Evolutionary conservation across 2,888 invertebrate species (phyloP), one percentile per base, ranked within the genome.

Genomic region (Esperia sulphurella): DNA sequence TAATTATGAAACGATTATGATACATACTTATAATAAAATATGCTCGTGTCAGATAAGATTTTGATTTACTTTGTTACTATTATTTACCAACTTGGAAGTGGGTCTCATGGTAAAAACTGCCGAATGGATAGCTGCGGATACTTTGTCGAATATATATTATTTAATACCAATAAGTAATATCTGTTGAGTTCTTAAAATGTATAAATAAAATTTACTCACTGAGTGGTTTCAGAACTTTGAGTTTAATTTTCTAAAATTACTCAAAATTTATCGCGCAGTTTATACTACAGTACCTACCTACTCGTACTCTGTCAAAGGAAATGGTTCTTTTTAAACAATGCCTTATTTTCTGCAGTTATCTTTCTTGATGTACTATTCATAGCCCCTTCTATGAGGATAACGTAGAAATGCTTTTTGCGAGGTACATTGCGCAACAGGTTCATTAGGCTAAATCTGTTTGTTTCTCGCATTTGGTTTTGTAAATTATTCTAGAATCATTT

Each of bases 301-400:
- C n/a, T n/a, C n/a, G 1, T 8, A 6, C 8, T 1, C 8, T 10
- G 10, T 33, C 33, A 33, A 10, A 10, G 33, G 2, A 33, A 33
- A 33, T 2, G 7, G 33, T 5, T 21, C 3, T 33, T 33, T 33
- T 39, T 13, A 39, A 13, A 39, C 14, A n/a, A 39, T 39, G 13
- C 39, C 39, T 39, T 13, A 39, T 39, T 39, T 39, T 9, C 49
- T 48, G 14, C 58, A 48, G 57, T 62, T 61, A 63, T 61, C 57
- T 59, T 57, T 52, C 54, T 57, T 59, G 59, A 65, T 63, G 63
- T 63, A 56, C 61, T 60, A 65, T 65, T 63, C 65, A 63, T 55
- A 35, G 42, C 37, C 37, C 37, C 37, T 39, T 52, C 35, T 51
- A 45, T 49, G 51, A 41, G 45, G 40, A 41, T 30, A 35, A 14